phyloP scores from a whole-genome alignment of 1,140 invertebrate species.

The Cherax destructor region DNA sequence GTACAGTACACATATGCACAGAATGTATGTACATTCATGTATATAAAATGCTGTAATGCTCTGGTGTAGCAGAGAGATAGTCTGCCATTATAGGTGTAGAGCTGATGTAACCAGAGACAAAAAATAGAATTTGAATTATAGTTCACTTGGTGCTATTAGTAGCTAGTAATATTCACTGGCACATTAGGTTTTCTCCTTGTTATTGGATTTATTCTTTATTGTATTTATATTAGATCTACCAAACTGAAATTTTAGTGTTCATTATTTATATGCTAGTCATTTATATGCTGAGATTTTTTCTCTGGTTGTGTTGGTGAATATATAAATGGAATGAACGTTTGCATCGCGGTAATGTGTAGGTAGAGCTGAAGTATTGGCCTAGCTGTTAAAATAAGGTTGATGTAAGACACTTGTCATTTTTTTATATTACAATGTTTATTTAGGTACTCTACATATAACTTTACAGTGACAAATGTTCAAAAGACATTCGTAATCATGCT shows the following conservation, averaged over 20 bases:
- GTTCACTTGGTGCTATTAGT: not conserved
- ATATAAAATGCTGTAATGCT: not conserved
- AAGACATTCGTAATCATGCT: not conserved
- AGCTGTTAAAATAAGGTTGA: not conserved
- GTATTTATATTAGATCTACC: not conserved
- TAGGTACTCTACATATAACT: not conserved
- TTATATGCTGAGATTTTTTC: not conserved
- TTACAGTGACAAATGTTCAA: not conserved
- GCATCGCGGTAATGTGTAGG: not conserved
- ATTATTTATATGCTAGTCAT: not conserved
- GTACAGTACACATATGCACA: no score
- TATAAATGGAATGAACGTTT: not conserved
- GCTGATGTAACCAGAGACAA: not conserved
- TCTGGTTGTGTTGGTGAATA: not conserved
- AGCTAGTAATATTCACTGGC: not conserved
- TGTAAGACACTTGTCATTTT: not conserved
- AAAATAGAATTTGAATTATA: not conserved
- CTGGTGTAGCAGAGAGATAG: not conserved
- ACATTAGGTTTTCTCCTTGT: not conserved
- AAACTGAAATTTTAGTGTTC: not conserved
- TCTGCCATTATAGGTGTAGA: not conserved
- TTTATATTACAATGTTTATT: not conserved
- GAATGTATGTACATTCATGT: no score
- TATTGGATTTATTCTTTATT: not conserved
- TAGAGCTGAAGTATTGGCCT: not conserved